These are phyloP conservation scores for Zenarchopterus dispar DNA, from an alignment of 2,797 vertebrate genomes.

Conservation along the genomic window DNA sequence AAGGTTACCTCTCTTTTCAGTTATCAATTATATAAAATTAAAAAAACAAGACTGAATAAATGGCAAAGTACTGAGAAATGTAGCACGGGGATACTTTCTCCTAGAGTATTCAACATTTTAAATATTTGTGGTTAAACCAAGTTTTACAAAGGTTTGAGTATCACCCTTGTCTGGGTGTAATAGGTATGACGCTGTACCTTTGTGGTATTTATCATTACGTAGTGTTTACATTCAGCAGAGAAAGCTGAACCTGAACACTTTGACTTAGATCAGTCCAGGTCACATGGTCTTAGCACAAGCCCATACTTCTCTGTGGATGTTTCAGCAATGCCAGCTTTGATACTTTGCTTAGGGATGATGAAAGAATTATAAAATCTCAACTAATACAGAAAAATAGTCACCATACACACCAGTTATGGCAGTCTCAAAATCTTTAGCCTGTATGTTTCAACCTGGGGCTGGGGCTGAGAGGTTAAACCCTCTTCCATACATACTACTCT, in stretches of 20 bases:
- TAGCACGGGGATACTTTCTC: constrained; percentile 1
- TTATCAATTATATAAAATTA: neutral
- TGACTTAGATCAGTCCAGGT: constrained; percentile 22
- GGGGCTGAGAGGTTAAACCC: too few relatives aligned
- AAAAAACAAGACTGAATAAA: neutral
- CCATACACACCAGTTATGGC: too few relatives aligned
- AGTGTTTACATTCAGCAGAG: neutral
- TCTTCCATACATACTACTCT: too few relatives aligned
- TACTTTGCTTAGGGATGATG: constrained; percentile 6
- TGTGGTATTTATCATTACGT: neutral
- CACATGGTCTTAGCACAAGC: constrained; percentile 29
- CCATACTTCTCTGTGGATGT: constrained; percentile 2
- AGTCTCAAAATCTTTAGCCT: too few relatives aligned
- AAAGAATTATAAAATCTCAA: neutral
- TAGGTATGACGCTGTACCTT: neutral
- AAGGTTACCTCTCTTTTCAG: neutral
- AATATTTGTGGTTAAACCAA: constrained; percentile 1
- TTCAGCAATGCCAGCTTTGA: neutral
- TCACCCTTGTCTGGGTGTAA: neutral
- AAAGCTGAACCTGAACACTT: neutral
- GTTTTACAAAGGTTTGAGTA: constrained; percentile 4
- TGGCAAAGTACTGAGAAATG: neutral
- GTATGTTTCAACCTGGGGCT: too few relatives aligned
- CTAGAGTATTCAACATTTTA: neutral
- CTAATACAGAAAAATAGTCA: neutral